These are phyloP conservation scores for Psophia crepitans DNA, from an alignment of 2,113 vertebrate species.

Conservation along the genomic window DNA sequence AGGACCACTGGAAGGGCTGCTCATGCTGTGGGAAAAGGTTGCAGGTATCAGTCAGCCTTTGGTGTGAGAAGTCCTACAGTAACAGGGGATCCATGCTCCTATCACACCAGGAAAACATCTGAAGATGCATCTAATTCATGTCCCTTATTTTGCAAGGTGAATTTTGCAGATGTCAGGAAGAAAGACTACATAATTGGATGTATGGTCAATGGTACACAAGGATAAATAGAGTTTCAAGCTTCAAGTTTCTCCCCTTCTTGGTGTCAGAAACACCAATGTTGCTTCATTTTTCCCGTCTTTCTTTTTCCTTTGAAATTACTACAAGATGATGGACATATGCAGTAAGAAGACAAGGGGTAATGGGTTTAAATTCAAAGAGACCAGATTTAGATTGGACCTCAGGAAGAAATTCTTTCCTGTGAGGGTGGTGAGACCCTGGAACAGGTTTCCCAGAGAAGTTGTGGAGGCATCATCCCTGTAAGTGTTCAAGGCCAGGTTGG, in stretches of 20 bases:
- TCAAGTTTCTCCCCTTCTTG: neutral
- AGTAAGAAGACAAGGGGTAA: too few species aligned
- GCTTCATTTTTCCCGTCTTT: rapidly evolving
- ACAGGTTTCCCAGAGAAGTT: too few species aligned
- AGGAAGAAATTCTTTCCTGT: too few species aligned
- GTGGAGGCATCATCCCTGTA: too few species aligned
- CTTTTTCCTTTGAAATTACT: neutral
- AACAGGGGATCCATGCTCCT: neutral
- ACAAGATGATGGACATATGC: neutral
- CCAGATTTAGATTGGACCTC: too few species aligned
- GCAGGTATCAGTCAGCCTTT: neutral
- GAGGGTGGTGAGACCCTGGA: too few species aligned
- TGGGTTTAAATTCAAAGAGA: too few species aligned
- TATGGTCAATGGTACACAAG: neutral
- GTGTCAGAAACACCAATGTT: neutral
- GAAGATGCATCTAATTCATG: neutral
- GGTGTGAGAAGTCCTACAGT: neutral
- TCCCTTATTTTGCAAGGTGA: neutral
- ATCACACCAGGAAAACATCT: neutral
- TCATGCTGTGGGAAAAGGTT: neutral
- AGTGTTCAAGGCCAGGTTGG: too few species aligned
- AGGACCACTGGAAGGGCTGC: neutral
- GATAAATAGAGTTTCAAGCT: neutral
- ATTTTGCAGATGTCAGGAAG: neutral
- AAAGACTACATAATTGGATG: rapidly evolving